Percentiles rank a stretch among this genome's conserved stretches.
Conservation (phyloP, 1,140 invertebrate species). For the Linepithema humile region DNA sequence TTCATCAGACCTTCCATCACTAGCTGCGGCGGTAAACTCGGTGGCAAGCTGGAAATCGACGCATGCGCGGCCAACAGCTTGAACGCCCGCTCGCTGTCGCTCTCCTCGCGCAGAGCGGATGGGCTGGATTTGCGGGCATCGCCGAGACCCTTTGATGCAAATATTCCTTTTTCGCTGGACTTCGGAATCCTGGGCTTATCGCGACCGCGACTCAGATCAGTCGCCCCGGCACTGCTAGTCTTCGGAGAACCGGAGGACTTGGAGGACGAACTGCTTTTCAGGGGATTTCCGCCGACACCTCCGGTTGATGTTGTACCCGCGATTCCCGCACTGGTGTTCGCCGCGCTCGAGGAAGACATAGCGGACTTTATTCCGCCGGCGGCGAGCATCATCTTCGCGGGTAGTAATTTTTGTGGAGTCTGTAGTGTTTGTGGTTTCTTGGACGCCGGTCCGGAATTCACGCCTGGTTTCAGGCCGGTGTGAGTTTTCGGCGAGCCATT, state of each 20-base stretch:
- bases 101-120: constrained; percentile 86
- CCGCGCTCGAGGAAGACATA: constrained; percentile 75
- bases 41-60: constrained; percentile 83
- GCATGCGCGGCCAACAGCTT: constrained; percentile 84
- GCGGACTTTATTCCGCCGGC: constrained; percentile 84
- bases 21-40: constrained; percentile 80
- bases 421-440: constrained; percentile 88
- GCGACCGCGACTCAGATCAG: constrained; percentile 86
- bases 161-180: constrained; percentile 87
- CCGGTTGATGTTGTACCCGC: background rate
- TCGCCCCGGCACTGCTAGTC: constrained; percentile 79
- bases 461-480: constrained; percentile 93
- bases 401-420: constrained; percentile 77
- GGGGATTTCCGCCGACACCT: constrained; percentile 48
- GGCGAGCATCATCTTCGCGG: constrained; percentile 75
- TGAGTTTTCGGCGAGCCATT: constrained; percentile 90
- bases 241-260: constrained; percentile 83
- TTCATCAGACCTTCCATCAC: constrained; percentile 91
- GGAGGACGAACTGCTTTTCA: constrained; percentile 78
- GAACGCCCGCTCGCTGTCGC: constrained; percentile 86
- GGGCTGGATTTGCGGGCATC: constrained; percentile 88
- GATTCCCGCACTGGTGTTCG: constrained; percentile 63
- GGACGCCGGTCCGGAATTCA: constrained; percentile 91
- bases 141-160: constrained; percentile 84
- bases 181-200: constrained; percentile 85